Evolutionary conservation across 2,797 vertebrate genomes (phyloP).

Genomic region (Channa striata): DNA sequence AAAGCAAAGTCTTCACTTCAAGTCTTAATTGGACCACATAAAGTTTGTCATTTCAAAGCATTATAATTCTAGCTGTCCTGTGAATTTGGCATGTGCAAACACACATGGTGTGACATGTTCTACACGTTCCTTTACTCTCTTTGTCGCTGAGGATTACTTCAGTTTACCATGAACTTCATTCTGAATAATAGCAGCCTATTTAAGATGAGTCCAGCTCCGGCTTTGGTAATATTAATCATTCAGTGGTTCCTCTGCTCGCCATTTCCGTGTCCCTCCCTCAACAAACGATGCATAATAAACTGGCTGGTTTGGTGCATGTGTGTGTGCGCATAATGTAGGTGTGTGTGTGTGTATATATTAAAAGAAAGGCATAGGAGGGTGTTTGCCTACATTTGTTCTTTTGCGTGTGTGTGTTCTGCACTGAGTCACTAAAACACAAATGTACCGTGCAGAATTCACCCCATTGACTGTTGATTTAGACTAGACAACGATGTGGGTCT

Average conservation of each 20-base stretch:
- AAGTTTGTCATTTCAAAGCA: no score
- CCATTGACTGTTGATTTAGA: conserved; percentile 11
- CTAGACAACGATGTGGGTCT: conserved; percentile 22
- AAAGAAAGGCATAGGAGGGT: conserved; percentile 13
- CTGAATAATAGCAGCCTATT: conserved; percentile 55
- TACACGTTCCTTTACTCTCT: conserved; percentile 32
- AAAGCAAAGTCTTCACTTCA: neutral
- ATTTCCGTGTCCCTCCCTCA: conserved; percentile 57
- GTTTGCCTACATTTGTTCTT: conserved; percentile 47
- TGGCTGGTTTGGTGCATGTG: conserved; percentile 38
- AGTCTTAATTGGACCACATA: neutral
- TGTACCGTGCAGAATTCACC: conserved; percentile 27
- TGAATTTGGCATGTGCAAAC: neutral
- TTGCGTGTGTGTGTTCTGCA: conserved; percentile 44
- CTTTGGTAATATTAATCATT: conserved; percentile 62
- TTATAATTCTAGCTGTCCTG: no score
- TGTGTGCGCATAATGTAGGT: conserved; percentile 20
- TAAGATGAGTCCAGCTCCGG: conserved; percentile 40
- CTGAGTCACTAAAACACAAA: conserved; percentile 42
- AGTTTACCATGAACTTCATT: conserved; percentile 47
- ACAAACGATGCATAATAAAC: conserved; percentile 67
- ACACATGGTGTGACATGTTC: neutral
- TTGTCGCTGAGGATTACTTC: conserved; percentile 38
- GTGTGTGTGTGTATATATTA: no score
- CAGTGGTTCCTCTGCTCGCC: conserved; percentile 46